Evolutionary conservation across 2,797 vertebrate genomes (phyloP).

Genomic region (Sylvia borin): DNA sequence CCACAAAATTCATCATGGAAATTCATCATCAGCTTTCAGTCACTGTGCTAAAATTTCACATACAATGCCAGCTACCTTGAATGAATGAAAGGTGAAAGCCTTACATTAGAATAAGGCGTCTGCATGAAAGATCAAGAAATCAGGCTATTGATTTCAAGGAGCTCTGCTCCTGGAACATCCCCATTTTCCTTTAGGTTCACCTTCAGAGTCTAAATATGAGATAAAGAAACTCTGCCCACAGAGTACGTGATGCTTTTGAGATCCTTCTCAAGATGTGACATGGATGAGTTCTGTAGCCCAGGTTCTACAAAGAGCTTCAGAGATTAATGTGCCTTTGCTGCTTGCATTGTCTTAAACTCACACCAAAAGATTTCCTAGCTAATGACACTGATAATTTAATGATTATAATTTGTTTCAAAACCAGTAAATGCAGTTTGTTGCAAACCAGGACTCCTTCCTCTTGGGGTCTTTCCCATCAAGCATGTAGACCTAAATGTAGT

Average conservation of each 20-base stretch:
- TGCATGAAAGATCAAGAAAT: not conserved
- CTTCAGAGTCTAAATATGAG: not conserved
- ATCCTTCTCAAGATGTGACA: not conserved
- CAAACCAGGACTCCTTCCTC: not conserved
- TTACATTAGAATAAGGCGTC: not conserved
- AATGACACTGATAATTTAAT: not conserved
- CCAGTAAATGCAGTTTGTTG: not conserved
- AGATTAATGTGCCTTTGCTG: not conserved
- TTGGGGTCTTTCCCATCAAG: not conserved
- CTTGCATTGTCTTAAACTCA: not conserved
- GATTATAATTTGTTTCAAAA: not conserved
- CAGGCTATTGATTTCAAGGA: not conserved
- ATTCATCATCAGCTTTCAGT: not conserved
- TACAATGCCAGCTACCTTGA: not conserved
- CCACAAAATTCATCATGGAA: not conserved
- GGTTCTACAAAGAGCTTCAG: not conserved
- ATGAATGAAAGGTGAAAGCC: not conserved
- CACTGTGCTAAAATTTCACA: not conserved
- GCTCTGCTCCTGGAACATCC: not conserved
- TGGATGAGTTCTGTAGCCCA: not conserved
- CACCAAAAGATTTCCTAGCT: not conserved
- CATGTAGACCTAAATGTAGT: not conserved
- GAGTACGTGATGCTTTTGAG: not conserved
- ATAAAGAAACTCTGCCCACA: not conserved
- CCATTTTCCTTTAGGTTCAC: not conserved